Evolutionary conservation across 2,113 vertebrate genomes (phyloP).

Genomic region (Arvicanthis niloticus): DNA sequence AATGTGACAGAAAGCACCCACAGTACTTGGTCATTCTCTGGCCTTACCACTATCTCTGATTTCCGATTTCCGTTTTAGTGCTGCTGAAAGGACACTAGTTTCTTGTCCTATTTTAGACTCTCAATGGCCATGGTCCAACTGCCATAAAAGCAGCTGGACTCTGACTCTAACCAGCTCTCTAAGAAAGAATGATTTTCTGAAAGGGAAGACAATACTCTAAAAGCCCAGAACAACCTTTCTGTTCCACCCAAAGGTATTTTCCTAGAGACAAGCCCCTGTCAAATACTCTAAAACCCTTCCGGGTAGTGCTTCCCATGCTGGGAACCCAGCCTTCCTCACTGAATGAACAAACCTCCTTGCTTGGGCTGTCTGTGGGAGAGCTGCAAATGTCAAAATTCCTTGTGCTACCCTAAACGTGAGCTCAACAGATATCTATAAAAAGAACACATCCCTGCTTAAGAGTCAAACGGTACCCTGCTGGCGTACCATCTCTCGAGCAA

Average conservation of each 20-base stretch:
- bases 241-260: background rate
- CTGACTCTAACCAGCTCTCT: background rate
- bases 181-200: constrained; percentile 36
- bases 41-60: background rate
- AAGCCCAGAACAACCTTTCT: constrained; percentile 4
- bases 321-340: background rate
- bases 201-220: background rate
- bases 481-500: constrained; percentile 21
- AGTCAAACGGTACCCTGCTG: background rate
- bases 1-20: background rate
- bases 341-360: background rate
- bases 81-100: background rate
- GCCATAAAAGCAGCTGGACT: background rate
- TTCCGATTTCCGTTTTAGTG: background rate
- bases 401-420: constrained; percentile 16
- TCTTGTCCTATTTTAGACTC: background rate
- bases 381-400: background rate
- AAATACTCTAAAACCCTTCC: background rate
- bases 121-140: background rate
- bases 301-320: background rate
- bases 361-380: background rate
- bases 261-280: background rate
- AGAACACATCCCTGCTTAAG: constrained; percentile 26
- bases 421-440: background rate
- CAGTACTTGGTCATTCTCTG: background rate